Evolutionary conservation across 2,888 invertebrate genomes (phyloP), one percentile per base, ranked within the genome.

Genomic region (Agrochola lota): DNA sequence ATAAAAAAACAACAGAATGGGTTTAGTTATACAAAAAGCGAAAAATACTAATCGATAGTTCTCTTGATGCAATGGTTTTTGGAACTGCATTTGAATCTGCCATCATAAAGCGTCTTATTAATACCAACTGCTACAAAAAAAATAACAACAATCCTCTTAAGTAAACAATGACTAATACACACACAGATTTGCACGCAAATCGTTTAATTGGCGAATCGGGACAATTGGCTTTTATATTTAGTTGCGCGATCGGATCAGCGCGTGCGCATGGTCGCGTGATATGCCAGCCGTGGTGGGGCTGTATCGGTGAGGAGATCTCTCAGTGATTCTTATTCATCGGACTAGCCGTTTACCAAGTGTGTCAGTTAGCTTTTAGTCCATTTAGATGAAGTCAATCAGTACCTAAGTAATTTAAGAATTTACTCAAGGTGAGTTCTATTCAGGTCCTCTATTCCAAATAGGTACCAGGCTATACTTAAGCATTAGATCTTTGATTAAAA

Each of bases 251-350:
- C 71, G 68, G 70, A 87, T 85, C 80, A 63, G 68, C 85, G 85
- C 87, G 87, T 85, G 89, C 81, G 85, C 81, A 49, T 23, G 59
- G 91, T 95, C 92, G 95, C 95, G 95, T 95, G 89, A 87, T 89
- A 89, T 89, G 88, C 77, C 89, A 89, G 74, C 59, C 62, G 87
- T 77, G 86, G 85, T 86, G 87, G 70, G 78, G 67, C 9, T 15
- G 63, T 89, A 93, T 93, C 92, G 78, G 69, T 84, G 79, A 74
- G 85, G 84, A 87, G 89, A 94, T 94, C 93, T 91, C 85, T 64
- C 72, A 71, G 59, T 87, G 87, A 90, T 90, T 91, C 91, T 91
- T 90, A 91, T 90, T 92, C 23, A 59, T 82, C 72, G 46, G 62
- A 52, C 7, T 43, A 67, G 64, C 26, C 23, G 72, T 67, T 78